phyloP scores from a whole-genome alignment of 2,113 vertebrate species.

The Cephalopholis sonnerati region DNA sequence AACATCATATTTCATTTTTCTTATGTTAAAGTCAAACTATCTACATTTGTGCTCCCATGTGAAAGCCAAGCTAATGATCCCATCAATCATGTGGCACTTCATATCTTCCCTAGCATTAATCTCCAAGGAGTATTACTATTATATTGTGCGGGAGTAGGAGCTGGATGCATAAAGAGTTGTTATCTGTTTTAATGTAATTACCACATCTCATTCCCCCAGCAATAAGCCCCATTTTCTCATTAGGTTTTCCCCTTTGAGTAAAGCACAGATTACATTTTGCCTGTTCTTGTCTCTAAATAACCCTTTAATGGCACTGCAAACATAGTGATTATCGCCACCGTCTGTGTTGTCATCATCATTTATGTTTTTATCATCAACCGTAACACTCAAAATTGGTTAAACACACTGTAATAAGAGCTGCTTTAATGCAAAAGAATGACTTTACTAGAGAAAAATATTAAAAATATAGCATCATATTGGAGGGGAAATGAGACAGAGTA shows the following conservation, averaged over 20 bases:
- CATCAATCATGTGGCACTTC: conserved; percentile 65
- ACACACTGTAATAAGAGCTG: conserved; percentile 5
- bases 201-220: conserved; percentile 50
- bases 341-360: conserved; percentile 37
- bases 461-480: neutral
- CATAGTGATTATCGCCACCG: conserved; percentile 56
- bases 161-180: conserved; percentile 58
- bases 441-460: neutral
- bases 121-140: conserved; percentile 50
- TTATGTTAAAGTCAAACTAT: conserved; percentile 27
- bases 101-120: conserved; percentile 52
- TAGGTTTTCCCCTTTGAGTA: conserved; percentile 58
- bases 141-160: conserved; percentile 35
- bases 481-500: conserved; percentile 6
- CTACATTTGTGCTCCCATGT: conserved; percentile 32
- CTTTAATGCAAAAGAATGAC: conserved; percentile 5
- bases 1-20: conserved; percentile 35
- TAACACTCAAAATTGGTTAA: conserved; percentile 48
- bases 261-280: conserved; percentile 53
- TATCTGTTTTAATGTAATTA: conserved; percentile 76
- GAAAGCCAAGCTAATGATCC: conserved; percentile 61
- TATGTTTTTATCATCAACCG: conserved; percentile 32
- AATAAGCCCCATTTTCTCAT: conserved; percentile 68
- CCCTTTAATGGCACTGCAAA: conserved; percentile 52
- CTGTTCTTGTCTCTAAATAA: conserved; percentile 56